Evolutionary conservation across 1,140 invertebrate species (phyloP), one percentile per base, ranked within the genome.

Genomic region (Drosophila triauraria): DNA sequence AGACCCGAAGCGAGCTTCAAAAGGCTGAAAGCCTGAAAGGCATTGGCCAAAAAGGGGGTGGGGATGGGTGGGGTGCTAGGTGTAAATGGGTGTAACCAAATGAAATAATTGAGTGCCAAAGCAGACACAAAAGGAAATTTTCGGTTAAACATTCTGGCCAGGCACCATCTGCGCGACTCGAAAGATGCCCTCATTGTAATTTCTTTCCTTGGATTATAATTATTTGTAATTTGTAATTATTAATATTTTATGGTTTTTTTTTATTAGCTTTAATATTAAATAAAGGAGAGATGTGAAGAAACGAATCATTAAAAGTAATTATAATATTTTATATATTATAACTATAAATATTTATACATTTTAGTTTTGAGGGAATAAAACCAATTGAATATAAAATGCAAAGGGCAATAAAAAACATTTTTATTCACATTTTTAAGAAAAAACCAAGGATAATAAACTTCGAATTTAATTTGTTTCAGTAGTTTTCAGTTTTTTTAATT

Each of bases 21-120:
- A 83, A 67, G 72, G 64, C 61, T 63, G 63, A 48, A 40, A 44
- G 60, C 50, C n/a, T 57, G 30, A 46, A 69, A 17, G 32, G 48
- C 10, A 40, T 27, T 13, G 51, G 51, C 51, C 40, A 42, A 25
- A 10, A 20, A 13, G 40, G 9, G 44, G 13, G 25, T 5, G 35
- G 6, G 20, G 9, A 6, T 9, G n/a, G 25, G 20, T 20, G 17
- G 10, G 32, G 42, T 27, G 61, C 27, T 17, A 47, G 38, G 35
- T 51, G 53, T 44, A 69, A 70, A 50, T 68, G 63, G 53, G 75
- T 32, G 56, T 61, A 56, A 50, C 75, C 46, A 59, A 88, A 80
- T 71, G 57, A 84, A 81, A 75, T 87, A 88, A 87, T 87, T 88
- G 80, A 88, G 84, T 85, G 85, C 54, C 74, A 81, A 56, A 78